A percentile compares a stretch with the other conserved stretches of the same genome.
phyloP scores from a whole-genome alignment of 2,113 vertebrate genomes.

The Gobiocypris rarus region DNA sequence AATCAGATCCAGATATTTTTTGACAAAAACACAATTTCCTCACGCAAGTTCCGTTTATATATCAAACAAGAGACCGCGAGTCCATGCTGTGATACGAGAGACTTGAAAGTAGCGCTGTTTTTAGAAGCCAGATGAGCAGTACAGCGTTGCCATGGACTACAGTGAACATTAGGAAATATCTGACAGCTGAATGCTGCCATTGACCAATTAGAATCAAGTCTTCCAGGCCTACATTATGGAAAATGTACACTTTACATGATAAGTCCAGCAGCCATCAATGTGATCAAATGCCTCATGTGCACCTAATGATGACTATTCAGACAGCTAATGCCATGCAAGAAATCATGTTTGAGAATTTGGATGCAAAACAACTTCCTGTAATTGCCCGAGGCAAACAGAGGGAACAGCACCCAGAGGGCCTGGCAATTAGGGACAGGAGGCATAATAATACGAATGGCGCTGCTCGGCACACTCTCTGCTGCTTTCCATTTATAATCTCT shows the following conservation, averaged over 20 bases:
- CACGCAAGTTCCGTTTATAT: too few species aligned
- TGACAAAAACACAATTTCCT: too few species aligned
- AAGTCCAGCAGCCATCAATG: slow-evolving; percentile 3
- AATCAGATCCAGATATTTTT: too few species aligned
- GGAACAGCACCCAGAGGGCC: slow-evolving; percentile 29
- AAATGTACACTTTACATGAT: slow-evolving; percentile 3
- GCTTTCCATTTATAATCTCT: slow-evolving; percentile 24
- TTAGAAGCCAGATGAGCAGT: not conserved
- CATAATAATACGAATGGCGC: slow-evolving; percentile 6
- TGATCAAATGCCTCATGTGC: slow-evolving; percentile 13
- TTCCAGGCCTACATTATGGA: not conserved
- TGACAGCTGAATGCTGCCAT: not conserved
- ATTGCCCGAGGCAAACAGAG: slow-evolving; percentile 22
- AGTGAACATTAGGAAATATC: slow-evolving; percentile 2
- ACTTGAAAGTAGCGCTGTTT: not conserved
- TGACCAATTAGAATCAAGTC: slow-evolving; percentile 7
- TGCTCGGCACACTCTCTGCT: not conserved
- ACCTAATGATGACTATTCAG: slow-evolving; percentile 15
- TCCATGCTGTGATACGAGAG: not conserved
- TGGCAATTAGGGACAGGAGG: slow-evolving; percentile 32
- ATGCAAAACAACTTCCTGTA: slow-evolving; percentile 40
- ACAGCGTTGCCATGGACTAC: not conserved
- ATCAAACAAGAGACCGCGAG: too few species aligned
- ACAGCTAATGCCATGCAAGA: slow-evolving; percentile 29
- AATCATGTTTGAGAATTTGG: slow-evolving; percentile 17